Conservation (phyloP, 2,888 invertebrate genomes). For the Baronia brevicornis region DNA sequence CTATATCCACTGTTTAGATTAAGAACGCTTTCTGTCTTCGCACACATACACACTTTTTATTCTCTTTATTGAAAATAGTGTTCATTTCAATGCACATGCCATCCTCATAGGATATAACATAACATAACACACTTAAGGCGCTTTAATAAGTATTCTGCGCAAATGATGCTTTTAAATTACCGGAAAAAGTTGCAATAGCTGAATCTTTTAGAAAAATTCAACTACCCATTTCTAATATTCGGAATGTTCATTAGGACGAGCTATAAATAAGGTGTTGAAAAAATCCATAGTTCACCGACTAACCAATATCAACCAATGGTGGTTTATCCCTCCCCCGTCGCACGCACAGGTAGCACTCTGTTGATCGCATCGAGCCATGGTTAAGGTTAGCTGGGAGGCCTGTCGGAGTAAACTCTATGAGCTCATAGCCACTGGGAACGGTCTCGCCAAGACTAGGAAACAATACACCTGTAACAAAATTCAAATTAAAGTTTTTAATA, state of each 20-base stretch:
- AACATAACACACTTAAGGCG: too few relatives aligned
- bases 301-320: conserved; percentile 98
- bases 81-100: too few relatives aligned
- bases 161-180: too few relatives aligned
- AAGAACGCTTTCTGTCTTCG: too few relatives aligned
- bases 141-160: too few relatives aligned
- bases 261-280: conserved; percentile 2
- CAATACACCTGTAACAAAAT: conserved; percentile 52
- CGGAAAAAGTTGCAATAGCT: too few relatives aligned
- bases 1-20: too few relatives aligned
- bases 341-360: conserved; percentile 94
- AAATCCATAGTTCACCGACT: conserved; percentile 27
- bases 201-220: too few relatives aligned
- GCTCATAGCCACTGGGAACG: conserved; percentile 85
- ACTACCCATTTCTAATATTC: too few relatives aligned
- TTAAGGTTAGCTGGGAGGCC: conserved; percentile 96
- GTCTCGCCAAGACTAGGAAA: conserved; percentile 93
- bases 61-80: too few relatives aligned
- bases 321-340: conserved; percentile 95
- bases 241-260: background rate
- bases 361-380: conserved; percentile 95
- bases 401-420: conserved; percentile 86
- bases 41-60: too few relatives aligned
- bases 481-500: conserved; percentile 1
- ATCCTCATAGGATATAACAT: too few relatives aligned